Conservation (phyloP, 2,797 vertebrate species). For the Phyllotis vaccarum region DNA sequence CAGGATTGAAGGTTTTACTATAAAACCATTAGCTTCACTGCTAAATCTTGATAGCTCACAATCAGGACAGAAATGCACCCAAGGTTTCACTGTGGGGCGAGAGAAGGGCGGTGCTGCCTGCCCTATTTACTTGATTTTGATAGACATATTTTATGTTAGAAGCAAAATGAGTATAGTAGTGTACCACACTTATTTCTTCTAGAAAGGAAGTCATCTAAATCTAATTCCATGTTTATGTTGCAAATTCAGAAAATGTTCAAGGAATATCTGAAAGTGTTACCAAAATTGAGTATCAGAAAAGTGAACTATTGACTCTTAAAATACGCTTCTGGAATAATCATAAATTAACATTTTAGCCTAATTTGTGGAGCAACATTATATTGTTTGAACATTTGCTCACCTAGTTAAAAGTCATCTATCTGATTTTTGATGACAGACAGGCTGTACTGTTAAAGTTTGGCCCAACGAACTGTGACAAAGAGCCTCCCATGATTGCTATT, state of each 20-base stretch:
- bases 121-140: constrained; percentile 52
- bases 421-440: not conserved
- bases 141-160: constrained; percentile 62
- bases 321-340: constrained; percentile 47
- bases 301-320: constrained; percentile 32
- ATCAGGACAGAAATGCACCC: not conserved
- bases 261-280: constrained; percentile 49
- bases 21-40: constrained; percentile 57
- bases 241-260: constrained; percentile 44
- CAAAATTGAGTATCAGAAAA: constrained; percentile 22
- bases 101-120: not conserved
- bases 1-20: constrained; percentile 68
- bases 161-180: constrained; percentile 59
- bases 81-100: not conserved
- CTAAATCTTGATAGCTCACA: constrained; percentile 56
- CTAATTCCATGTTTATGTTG: constrained; percentile 53
- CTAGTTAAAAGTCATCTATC: not conserved
- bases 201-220: not conserved
- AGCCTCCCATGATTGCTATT: not conserved
- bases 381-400: constrained; percentile 28
- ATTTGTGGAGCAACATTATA: constrained; percentile 16
- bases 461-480: not conserved
- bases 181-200: constrained; percentile 30
- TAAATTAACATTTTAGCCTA: constrained; percentile 23
- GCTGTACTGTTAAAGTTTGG: not conserved